A percentile compares a stretch with the other conserved stretches of the same genome.
phyloP scores from a whole-genome alignment of 2,888 invertebrate genomes.

The Eristalinus aeneus region DNA sequence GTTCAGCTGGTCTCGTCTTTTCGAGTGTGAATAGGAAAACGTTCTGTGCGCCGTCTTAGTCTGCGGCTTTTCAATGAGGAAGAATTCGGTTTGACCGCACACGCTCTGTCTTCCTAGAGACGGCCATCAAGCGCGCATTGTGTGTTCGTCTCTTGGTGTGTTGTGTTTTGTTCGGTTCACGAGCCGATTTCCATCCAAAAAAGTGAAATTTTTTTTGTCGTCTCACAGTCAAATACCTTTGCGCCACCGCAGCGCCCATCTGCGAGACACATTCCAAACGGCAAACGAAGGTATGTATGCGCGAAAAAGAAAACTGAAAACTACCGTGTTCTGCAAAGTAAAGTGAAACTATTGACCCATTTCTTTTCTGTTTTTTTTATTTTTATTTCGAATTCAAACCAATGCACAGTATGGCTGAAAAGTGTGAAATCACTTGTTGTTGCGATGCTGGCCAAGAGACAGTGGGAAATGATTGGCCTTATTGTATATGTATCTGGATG shows the following conservation, averaged over 20 bases:
- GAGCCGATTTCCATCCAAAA: slow-evolving; percentile 62
- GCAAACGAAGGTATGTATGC: slow-evolving; percentile 57
- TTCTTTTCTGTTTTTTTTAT: slow-evolving; percentile 12
- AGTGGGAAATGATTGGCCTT: neutral
- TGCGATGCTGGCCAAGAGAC: neutral
- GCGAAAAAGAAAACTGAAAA: slow-evolving; percentile 8
- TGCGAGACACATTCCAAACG: slow-evolving; percentile 42
- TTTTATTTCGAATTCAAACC: neutral
- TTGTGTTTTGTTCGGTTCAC: slow-evolving; percentile 33
- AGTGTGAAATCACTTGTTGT: slow-evolving; percentile 34
- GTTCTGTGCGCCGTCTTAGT: slow-evolving; percentile 5
- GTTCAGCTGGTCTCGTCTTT: slow-evolving; percentile 6
- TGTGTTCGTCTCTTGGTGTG: neutral
- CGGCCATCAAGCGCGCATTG: slow-evolving; percentile 32
- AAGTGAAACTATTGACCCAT: slow-evolving; percentile 67
- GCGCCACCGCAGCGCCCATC: slow-evolving; percentile 21
- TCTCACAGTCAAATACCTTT: slow-evolving; percentile 27
- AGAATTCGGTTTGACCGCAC: slow-evolving; percentile 34
- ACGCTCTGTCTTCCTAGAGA: slow-evolving; percentile 43
- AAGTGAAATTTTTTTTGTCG: slow-evolving; percentile 60
- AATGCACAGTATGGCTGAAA: neutral
- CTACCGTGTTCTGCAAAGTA: slow-evolving; percentile 33
- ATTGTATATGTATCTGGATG: slow-evolving; percentile 26
- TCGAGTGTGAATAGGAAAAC: slow-evolving; percentile 51
- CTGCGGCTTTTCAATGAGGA: slow-evolving; percentile 52